Conservation (phyloP, 2,888 invertebrate genomes). For the Amiota mariae region DNA sequence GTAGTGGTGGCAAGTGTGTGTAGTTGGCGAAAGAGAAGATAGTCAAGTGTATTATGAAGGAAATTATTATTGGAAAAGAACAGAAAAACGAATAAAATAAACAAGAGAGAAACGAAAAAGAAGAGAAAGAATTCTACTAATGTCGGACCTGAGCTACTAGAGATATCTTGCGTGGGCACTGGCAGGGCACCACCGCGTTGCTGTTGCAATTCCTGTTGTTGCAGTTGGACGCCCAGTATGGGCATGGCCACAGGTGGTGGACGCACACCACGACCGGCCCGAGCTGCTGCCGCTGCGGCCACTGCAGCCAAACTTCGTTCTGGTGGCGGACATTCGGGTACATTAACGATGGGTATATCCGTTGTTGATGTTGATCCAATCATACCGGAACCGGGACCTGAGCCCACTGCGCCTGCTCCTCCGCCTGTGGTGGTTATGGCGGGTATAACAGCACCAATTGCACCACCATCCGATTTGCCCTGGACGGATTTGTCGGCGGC, state of each 20-base stretch:
- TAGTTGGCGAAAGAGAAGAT: neutral
- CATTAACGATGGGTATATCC: slow-evolving; percentile 70
- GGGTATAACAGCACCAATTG: slow-evolving; percentile 17
- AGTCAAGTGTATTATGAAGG: neutral
- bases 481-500: slow-evolving; percentile 71
- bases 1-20: neutral
- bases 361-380: slow-evolving; percentile 36
- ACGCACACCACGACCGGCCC: slow-evolving; percentile 64
- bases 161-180: slow-evolving; percentile 75
- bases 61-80: neutral
- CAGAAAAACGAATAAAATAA: slow-evolving; percentile 13
- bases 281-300: slow-evolving; percentile 60
- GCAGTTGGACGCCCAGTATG: slow-evolving; percentile 68
- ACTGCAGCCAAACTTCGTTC: slow-evolving; percentile 60
- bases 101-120: neutral
- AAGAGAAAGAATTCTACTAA: slow-evolving; percentile 42
- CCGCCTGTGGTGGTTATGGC: slow-evolving; percentile 24
- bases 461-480: slow-evolving; percentile 52
- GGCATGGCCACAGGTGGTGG: slow-evolving; percentile 70
- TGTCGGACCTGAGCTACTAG: slow-evolving; percentile 74
- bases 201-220: slow-evolving; percentile 72
- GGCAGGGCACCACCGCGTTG: slow-evolving; percentile 74
- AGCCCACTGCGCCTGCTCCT: slow-evolving; percentile 30
- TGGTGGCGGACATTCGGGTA: slow-evolving; percentile 64
- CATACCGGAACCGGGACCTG: slow-evolving; percentile 37